Evolutionary conservation across 2,797 vertebrate species (phyloP).

Genomic region (Pseudomugil gertrudae): DNA sequence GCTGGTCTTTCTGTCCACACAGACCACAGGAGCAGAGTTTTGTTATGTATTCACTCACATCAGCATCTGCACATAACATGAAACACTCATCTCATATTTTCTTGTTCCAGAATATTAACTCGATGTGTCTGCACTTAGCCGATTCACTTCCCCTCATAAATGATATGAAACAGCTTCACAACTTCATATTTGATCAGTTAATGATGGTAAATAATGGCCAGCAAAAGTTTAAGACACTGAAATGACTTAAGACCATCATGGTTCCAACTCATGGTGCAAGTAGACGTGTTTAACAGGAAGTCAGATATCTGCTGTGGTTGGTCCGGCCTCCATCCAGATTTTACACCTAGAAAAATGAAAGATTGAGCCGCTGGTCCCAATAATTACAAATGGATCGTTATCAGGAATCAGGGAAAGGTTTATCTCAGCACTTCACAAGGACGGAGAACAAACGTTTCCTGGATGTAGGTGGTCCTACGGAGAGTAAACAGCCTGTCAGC

Average conservation of each 20-base stretch:
- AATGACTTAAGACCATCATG: background rate
- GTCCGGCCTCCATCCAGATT: slow-evolving; percentile 1
- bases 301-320: background rate
- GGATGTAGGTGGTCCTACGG: slow-evolving; percentile 34
- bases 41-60: slow-evolving; percentile 44
- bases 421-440: slow-evolving; percentile 61
- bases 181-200: slow-evolving; percentile 8
- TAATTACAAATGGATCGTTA: slow-evolving; percentile 46
- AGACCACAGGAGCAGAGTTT: slow-evolving; percentile 49
- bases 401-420: slow-evolving; percentile 42
- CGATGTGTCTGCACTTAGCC: background rate
- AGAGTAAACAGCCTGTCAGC: slow-evolving; percentile 68
- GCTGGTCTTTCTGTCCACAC: slow-evolving; percentile 23
- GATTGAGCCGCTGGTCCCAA: slow-evolving; percentile 23
- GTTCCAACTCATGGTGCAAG: background rate
- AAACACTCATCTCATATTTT: background rate
- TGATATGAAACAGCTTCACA: background rate
- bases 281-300: slow-evolving; percentile 4
- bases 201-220: background rate
- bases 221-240: background rate
- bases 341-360: slow-evolving; percentile 1
- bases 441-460: slow-evolving; percentile 56
- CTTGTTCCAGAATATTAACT: slow-evolving; percentile 1
- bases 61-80: slow-evolving; percentile 16
- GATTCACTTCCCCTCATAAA: slow-evolving; percentile 9